These are phyloP conservation scores for Sarcoramphus papa DNA, from an alignment of 2,797 vertebrate species.

Conservation along the genomic window DNA sequence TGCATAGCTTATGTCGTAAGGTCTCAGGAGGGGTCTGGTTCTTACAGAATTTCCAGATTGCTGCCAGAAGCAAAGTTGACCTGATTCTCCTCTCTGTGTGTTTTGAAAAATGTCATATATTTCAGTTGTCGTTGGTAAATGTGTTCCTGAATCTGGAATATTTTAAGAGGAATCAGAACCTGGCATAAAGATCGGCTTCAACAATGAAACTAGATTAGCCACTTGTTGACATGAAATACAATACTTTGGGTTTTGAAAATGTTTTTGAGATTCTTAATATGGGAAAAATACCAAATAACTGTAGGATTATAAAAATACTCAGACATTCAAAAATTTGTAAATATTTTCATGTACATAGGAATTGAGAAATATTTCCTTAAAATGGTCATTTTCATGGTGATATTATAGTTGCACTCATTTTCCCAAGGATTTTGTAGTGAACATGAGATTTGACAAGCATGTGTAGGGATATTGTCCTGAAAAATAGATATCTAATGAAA, in stretches of 20 bases:
- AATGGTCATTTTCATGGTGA: background rate
- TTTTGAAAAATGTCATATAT: background rate
- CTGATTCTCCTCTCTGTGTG: background rate
- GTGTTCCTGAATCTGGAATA: background rate
- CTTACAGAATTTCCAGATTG: background rate
- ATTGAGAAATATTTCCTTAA: background rate
- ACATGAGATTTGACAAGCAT: background rate
- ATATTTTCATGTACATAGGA: background rate
- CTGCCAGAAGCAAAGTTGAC: conserved; percentile 2
- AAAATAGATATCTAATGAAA: background rate
- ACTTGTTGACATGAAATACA: background rate
- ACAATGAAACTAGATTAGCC: background rate
- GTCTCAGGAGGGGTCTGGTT: background rate
- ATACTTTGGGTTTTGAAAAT: background rate
- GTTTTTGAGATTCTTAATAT: background rate
- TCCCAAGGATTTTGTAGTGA: background rate
- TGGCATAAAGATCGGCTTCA: background rate
- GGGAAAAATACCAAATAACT: background rate
- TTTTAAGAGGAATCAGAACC: conserved; percentile 3
- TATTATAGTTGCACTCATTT: background rate
- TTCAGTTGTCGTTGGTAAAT: background rate
- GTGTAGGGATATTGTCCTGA: background rate
- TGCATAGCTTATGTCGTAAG: background rate
- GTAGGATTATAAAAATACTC: background rate
- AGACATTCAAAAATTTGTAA: background rate